Conservation (phyloP, 2,797 vertebrate genomes). For the Gymnoscopelus braueri region DNA sequence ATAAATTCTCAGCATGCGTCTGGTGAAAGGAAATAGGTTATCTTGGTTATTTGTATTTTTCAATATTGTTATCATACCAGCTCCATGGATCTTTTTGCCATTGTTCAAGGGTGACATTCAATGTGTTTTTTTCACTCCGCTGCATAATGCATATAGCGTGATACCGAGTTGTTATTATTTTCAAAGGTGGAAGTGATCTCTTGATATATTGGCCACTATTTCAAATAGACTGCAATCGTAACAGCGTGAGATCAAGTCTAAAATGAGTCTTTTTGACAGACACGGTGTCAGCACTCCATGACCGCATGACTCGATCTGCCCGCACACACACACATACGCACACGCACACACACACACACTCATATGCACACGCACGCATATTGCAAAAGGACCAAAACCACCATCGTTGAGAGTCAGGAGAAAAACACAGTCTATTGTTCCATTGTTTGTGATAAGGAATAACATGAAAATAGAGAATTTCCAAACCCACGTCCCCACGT, state of each 20-base stretch:
- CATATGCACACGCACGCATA: slow-evolving; percentile 10
- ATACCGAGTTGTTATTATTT: slow-evolving; percentile 33
- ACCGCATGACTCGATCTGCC: neutral
- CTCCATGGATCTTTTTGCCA: slow-evolving; percentile 47
- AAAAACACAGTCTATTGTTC: slow-evolving; percentile 78
- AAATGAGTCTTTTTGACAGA: slow-evolving; percentile 2
- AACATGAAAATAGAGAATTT: slow-evolving; percentile 81
- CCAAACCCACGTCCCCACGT: slow-evolving; percentile 67
- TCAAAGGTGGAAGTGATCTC: slow-evolving; percentile 24
- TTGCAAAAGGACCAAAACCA: slow-evolving; percentile 40
- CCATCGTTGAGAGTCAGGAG: slow-evolving; percentile 58
- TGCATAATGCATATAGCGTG: slow-evolving; percentile 60
- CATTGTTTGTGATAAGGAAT: slow-evolving; percentile 81
- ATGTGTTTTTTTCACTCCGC: slow-evolving; percentile 35
- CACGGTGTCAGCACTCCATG: slow-evolving; percentile 3
- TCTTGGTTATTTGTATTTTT: slow-evolving; percentile 47
- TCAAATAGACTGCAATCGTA: neutral
- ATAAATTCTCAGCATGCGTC: slow-evolving; percentile 7
- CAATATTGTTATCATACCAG: slow-evolving; percentile 34
- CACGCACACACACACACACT: slow-evolving; percentile 12
- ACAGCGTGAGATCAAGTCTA: neutral
- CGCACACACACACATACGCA: slow-evolving; percentile 45
- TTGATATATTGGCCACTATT: slow-evolving; percentile 20
- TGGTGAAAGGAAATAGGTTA: slow-evolving; percentile 36
- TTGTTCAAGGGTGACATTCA: slow-evolving; percentile 59